These are phyloP conservation scores for Spatula clypeata DNA, from an alignment of 2,797 vertebrate species.

Conservation along the genomic window DNA sequence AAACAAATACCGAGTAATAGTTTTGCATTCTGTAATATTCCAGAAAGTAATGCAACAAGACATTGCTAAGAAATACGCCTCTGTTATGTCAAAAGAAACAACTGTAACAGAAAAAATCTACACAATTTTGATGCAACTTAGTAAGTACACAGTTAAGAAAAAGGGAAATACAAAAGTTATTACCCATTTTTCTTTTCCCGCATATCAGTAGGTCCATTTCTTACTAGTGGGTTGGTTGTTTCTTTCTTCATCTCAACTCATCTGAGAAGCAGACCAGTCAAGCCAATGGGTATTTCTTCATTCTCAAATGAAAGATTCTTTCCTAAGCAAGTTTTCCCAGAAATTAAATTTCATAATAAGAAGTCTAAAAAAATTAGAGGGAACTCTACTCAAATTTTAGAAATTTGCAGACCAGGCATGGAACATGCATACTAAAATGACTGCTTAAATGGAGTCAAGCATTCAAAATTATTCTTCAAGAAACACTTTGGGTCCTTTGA, in stretches of 20 bases:
- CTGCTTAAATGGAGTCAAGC: background rate
- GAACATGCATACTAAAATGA: background rate
- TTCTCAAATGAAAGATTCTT: background rate
- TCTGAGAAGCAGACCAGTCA: background rate
- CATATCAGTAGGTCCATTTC: slow-evolving; percentile 23
- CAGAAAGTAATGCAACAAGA: background rate
- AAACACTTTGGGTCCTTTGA: background rate
- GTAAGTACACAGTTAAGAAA: background rate
- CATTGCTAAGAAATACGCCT: background rate
- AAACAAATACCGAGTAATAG: background rate
- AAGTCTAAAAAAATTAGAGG: background rate
- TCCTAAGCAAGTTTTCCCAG: background rate
- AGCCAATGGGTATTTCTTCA: background rate
- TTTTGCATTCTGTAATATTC: background rate
- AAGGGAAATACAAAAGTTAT: slow-evolving; percentile 4
- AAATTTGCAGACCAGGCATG: background rate
- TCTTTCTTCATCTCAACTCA: background rate
- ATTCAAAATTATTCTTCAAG: slow-evolving; percentile 23
- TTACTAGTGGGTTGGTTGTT: background rate
- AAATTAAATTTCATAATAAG: background rate
- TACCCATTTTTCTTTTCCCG: background rate
- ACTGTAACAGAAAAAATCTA: background rate
- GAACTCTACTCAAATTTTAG: background rate
- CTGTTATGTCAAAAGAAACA: background rate
- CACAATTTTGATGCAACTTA: background rate